These are phyloP conservation scores for Aphaenogaster ashmeadi DNA, from an alignment of 1,140 invertebrate genomes.

Conservation along the genomic window DNA sequence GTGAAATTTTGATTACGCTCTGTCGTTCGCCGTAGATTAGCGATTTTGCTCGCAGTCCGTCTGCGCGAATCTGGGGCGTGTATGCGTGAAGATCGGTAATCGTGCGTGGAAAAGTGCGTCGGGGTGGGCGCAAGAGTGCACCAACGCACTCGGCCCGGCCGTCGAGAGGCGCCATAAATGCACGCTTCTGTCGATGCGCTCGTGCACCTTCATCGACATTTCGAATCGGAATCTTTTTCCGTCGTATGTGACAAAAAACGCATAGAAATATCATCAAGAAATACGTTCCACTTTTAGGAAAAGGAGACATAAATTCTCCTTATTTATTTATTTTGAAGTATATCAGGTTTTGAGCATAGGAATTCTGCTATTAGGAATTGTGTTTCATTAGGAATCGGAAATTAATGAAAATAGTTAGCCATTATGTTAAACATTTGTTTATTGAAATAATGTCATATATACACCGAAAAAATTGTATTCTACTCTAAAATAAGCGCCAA, in stretches of 20 bases:
- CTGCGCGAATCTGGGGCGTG: conserved; percentile 20
- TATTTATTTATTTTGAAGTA: background rate
- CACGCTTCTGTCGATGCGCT: conserved; percentile 26
- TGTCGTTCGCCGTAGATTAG: conserved; percentile 35
- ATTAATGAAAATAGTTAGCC: background rate
- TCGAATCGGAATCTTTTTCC: background rate
- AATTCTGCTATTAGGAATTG: conserved; percentile 1
- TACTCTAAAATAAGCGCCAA: no score
- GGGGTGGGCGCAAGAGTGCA: conserved; percentile 69
- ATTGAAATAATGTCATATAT: background rate
- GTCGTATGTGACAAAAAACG: background rate
- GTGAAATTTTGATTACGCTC: conserved; percentile 38
- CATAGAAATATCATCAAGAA: background rate
- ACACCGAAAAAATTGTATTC: no score
- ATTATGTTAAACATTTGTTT: background rate
- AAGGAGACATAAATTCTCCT: background rate
- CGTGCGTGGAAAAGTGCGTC: conserved; percentile 69
- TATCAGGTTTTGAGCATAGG: background rate
- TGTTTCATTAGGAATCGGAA: background rate
- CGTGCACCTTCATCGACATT: conserved; percentile 50
- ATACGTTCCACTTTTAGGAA: background rate
- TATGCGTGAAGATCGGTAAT: conserved; percentile 76
- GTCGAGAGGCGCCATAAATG: conserved; percentile 36
- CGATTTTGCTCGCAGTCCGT: conserved; percentile 49
- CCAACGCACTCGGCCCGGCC: conserved; percentile 4